phyloP scores from a whole-genome alignment of 2,797 vertebrate species.

The Poeciliopsis paucimaculata region DNA sequence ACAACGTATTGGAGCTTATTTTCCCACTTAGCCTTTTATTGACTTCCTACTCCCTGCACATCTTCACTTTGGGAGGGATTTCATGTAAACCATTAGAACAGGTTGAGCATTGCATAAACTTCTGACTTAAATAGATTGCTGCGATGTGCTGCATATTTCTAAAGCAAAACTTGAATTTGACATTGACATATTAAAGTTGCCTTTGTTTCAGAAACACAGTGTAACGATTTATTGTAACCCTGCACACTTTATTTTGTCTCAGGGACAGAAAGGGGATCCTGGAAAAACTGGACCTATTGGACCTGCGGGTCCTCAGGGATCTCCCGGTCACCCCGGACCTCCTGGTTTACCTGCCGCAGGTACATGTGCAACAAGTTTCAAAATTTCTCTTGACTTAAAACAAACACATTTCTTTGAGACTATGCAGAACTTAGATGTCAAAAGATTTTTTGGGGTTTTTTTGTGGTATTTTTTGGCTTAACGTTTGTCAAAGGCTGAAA shows the following conservation, averaged over 20 bases:
- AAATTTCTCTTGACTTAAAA: not conserved
- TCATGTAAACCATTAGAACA: not conserved
- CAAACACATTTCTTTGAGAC: not conserved
- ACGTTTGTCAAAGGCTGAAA: slow-evolving; percentile 20
- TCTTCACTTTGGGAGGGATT: not conserved
- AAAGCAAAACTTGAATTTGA: not conserved
- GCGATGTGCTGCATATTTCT: not conserved
- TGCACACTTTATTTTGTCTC: slow-evolving; percentile 16
- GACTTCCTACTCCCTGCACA: not conserved
- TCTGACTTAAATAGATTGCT: not conserved
- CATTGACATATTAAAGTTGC: not conserved
- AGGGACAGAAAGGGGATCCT: slow-evolving; percentile 92
- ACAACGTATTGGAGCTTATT: not conserved
- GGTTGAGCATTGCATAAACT: not conserved
- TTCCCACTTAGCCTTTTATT: not conserved
- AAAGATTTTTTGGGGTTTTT: not conserved
- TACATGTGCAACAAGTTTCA: slow-evolving; percentile 45
- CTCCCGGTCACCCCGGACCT: slow-evolving; percentile 88
- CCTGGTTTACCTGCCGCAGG: slow-evolving; percentile 89
- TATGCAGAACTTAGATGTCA: not conserved
- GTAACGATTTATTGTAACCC: slow-evolving; percentile 1
- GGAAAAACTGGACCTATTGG: slow-evolving; percentile 86
- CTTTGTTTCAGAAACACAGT: not conserved
- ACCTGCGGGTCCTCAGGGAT: slow-evolving; percentile 89
- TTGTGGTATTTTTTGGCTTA: not conserved